These are phyloP conservation scores for Anomalospiza imberbis DNA, from an alignment of 2,797 vertebrate species.

Conservation along the genomic window DNA sequence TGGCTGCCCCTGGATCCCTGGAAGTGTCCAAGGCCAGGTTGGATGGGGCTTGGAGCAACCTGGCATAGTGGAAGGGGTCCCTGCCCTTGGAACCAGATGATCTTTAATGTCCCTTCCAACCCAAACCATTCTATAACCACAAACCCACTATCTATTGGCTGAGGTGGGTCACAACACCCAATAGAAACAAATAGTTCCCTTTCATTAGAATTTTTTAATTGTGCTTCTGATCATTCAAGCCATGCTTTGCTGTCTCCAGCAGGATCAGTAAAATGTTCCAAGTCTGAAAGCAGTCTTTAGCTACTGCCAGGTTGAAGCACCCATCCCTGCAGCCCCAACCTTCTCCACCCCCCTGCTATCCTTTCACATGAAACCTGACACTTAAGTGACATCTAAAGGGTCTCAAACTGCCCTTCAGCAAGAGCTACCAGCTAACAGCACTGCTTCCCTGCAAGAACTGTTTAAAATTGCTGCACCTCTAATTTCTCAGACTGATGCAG, in stretches of 20 bases:
- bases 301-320: not conserved
- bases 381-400: not conserved
- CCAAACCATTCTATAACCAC: not conserved
- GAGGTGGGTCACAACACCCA: not conserved
- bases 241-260: not conserved
- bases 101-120: not conserved
- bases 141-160: not conserved
- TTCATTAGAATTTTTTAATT: not conserved
- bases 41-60: rapidly evolving
- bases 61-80: not conserved
- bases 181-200: not conserved
- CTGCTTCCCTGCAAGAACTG: not conserved
- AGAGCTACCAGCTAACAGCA: not conserved
- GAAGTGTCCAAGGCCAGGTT: not conserved
- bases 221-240: not conserved
- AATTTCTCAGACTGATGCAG: not conserved
- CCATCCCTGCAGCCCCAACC: not conserved
- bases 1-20: not conserved
- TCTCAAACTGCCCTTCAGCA: not conserved
- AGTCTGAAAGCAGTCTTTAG: not conserved
- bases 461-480: not conserved
- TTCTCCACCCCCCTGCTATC: not conserved
- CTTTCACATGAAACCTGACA: not conserved
- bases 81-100: not conserved
- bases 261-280: rapidly evolving